Conservation (phyloP, 1,140 invertebrate genomes). For the Nephila pilipes region DNA sequence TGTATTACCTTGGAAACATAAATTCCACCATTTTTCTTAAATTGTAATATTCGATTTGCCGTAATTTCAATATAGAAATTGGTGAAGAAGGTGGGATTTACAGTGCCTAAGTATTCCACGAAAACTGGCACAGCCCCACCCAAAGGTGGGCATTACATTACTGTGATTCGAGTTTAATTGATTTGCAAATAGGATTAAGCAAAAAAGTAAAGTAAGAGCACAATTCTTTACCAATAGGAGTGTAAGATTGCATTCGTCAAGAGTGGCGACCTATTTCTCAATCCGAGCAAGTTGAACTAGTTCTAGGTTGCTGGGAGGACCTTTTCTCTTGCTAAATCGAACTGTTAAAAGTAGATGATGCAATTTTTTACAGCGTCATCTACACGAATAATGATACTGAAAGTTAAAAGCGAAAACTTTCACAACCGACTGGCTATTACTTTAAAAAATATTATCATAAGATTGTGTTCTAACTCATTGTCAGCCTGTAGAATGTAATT, state of each 20-base stretch:
- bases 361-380: neutral
- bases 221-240: constrained; percentile 43
- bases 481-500: too few relatives aligned
- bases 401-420: neutral
- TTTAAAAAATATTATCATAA: too few relatives aligned
- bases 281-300: constrained; percentile 4
- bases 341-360: neutral
- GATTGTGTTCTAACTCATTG: too few relatives aligned
- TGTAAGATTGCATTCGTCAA: constrained; percentile 40
- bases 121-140: constrained; percentile 34
- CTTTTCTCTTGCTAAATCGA: constrained; percentile 1
- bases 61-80: too few relatives aligned
- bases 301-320: constrained; percentile 24
- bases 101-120: neutral
- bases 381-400: neutral
- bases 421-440: neutral
- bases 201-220: neutral
- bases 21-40: too few relatives aligned
- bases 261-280: constrained; percentile 30
- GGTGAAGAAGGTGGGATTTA: neutral
- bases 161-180: constrained; percentile 22
- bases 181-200: constrained; percentile 24
- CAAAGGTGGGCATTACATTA: constrained; percentile 45
- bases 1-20: too few relatives aligned
- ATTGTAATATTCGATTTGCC: too few relatives aligned